These are phyloP conservation scores for Galerucella pusilla DNA, from an alignment of 2,888 invertebrate genomes.

Conservation along the genomic window DNA sequence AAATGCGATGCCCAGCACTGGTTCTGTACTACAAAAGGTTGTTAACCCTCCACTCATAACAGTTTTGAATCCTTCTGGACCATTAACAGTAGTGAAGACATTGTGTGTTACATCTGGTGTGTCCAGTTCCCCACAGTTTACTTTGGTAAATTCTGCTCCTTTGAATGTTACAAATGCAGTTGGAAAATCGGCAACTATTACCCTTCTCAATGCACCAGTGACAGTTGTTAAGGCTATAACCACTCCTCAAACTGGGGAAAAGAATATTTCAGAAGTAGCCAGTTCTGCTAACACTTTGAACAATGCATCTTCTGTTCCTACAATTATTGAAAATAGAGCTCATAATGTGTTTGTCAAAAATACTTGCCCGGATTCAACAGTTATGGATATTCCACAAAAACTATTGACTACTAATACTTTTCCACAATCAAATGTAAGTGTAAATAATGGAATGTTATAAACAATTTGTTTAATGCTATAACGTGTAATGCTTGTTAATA, in stretches of 20 bases:
- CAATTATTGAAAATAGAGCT: conserved; percentile 56
- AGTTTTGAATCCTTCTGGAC: conserved; percentile 61
- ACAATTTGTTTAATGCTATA: conserved; percentile 2
- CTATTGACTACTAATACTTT: conserved; percentile 61
- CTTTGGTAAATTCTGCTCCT: conserved; percentile 60
- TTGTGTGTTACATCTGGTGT: conserved; percentile 60
- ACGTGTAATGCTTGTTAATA: conserved; percentile 19
- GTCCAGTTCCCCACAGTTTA: conserved; percentile 60
- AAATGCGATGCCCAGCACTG: conserved; percentile 45
- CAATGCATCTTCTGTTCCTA: conserved; percentile 43
- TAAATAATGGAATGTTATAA: background rate
- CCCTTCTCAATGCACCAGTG: conserved; percentile 61
- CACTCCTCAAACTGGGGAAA: conserved; percentile 34
- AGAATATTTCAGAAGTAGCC: conserved; percentile 32
- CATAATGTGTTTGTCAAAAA: conserved; percentile 65
- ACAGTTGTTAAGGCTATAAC: conserved; percentile 60
- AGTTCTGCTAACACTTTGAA: conserved; percentile 34
- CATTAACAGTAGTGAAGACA: conserved; percentile 62
- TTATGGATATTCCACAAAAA: conserved; percentile 58
- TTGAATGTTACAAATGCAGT: conserved; percentile 57
- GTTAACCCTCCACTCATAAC: conserved; percentile 61
- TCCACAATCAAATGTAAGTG: conserved; percentile 61
- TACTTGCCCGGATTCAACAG: conserved; percentile 51
- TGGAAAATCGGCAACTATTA: conserved; percentile 60
- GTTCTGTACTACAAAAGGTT: conserved; percentile 55